These are phyloP conservation scores for Myripristis murdjan DNA, from an alignment of 2,797 vertebrate species.

Conservation along the genomic window DNA sequence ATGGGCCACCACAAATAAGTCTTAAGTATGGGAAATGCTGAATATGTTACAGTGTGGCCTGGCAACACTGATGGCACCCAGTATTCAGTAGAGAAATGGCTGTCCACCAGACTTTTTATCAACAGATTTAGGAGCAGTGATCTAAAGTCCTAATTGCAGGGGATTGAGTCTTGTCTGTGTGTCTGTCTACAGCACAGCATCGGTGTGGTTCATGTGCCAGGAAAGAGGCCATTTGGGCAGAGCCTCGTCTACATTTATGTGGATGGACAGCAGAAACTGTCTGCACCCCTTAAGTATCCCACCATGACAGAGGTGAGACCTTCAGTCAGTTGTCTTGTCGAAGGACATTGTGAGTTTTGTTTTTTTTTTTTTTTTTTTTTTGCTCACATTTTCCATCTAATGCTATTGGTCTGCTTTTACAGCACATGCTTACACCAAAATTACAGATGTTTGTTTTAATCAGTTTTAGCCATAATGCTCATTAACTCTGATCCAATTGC, in stretches of 20 bases:
- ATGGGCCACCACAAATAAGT: background rate
- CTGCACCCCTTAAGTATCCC: conserved; percentile 94
- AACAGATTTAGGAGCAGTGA: background rate
- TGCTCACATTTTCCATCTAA: no score
- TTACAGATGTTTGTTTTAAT: no score
- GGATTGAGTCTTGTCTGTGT: conserved; percentile 1
- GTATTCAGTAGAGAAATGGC: no score
- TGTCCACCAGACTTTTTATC: background rate
- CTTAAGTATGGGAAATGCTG: background rate
- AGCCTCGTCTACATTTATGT: conserved; percentile 96
- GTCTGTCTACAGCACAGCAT: conserved; percentile 91
- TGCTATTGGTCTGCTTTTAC: no score
- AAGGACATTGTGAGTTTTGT: no score
- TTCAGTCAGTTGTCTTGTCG: conserved; percentile 24
- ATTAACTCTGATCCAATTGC: no score
- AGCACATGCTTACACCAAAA: no score
- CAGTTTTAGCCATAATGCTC: no score
- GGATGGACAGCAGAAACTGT: conserved; percentile 96
- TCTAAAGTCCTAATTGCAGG: background rate
- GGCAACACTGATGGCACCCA: no score
- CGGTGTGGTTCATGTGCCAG: conserved; percentile 94
- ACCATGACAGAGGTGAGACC: conserved; percentile 93
- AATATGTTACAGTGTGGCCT: no score
- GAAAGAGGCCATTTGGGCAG: conserved; percentile 97
- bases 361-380: no score